phyloP scores from a whole-genome alignment of 2,797 vertebrate genomes.

The Chromis chromis region DNA sequence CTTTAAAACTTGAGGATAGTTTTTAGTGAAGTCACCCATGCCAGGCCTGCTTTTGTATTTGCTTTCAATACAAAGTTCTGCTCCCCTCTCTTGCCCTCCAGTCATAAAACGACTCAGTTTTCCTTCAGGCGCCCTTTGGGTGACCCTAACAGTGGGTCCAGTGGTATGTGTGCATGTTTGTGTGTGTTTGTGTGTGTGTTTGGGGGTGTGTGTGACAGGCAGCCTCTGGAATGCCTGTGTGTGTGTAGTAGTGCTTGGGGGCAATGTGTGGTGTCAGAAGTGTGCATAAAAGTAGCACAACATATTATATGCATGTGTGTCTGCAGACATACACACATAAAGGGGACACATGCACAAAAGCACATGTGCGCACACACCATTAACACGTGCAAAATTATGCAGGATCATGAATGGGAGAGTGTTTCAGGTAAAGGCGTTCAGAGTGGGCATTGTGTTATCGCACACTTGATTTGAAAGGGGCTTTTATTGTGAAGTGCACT shows the following conservation, averaged over 20 bases:
- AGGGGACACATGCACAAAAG: conserved; percentile 2
- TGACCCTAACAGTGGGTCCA: conserved; percentile 61
- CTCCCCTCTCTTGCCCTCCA: conserved; percentile 31
- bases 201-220: background rate
- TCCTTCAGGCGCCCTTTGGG: conserved; percentile 60
- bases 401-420: conserved; percentile 24
- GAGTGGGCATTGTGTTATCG: conserved; percentile 13
- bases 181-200: conserved; percentile 42
- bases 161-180: conserved; percentile 58
- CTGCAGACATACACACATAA: background rate
- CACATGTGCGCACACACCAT: background rate
- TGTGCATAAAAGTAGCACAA: conserved; percentile 19
- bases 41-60: conserved; percentile 38
- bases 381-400: conserved; percentile 11
- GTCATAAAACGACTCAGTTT: conserved; percentile 66
- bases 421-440: conserved; percentile 27
- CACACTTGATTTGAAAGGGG: conserved; percentile 46
- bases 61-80: conserved; percentile 25
- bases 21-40: conserved; percentile 24
- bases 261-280: conserved; percentile 40
- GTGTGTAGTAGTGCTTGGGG: conserved; percentile 31
- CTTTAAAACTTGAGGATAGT: conserved; percentile 2
- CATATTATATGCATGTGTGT: background rate
- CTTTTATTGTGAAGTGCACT: conserved; percentile 54
- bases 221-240: conserved; percentile 67